Conservation (phyloP, 2,113 vertebrate species). For the Dunckerocampus dactyliophorus region DNA sequence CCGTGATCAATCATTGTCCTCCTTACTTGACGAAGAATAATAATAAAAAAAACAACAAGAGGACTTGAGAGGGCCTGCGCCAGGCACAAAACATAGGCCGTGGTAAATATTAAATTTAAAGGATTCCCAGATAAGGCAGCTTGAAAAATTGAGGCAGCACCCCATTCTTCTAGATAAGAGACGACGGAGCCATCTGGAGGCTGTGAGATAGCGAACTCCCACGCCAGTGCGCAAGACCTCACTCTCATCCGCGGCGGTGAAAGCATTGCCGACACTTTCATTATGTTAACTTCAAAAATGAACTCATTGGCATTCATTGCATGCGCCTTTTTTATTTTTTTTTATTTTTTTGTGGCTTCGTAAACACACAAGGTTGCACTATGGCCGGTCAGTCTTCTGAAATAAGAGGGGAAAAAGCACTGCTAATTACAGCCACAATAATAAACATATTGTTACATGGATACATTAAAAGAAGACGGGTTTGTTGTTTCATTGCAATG, state of each 20-base stretch:
- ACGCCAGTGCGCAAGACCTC: constrained; percentile 72
- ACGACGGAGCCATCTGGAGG: constrained; percentile 78
- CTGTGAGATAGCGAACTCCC: constrained; percentile 79
- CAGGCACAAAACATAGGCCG: constrained; percentile 72
- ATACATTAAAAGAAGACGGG: too few relatives aligned
- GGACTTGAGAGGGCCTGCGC: constrained; percentile 65
- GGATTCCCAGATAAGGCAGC: constrained; percentile 77
- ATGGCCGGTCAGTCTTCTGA: constrained; percentile 6
- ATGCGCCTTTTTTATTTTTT: constrained; percentile 21
- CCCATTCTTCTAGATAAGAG: constrained; percentile 82
- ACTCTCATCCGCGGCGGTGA: constrained; percentile 69
- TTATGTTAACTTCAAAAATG: constrained; percentile 71
- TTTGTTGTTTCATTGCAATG: too few relatives aligned
- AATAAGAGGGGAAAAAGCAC: too few relatives aligned
- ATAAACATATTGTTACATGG: too few relatives aligned
- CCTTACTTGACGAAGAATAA: constrained; percentile 60
- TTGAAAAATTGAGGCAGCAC: constrained; percentile 79
- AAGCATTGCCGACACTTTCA: constrained; percentile 68
- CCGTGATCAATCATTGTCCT: constrained; percentile 70
- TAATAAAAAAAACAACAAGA: constrained; percentile 64
- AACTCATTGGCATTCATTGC: constrained; percentile 68
- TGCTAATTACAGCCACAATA: too few relatives aligned
- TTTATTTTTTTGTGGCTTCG: constrained; percentile 41
- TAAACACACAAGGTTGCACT: constrained; percentile 52
- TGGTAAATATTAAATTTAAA: constrained; percentile 83